phyloP scores from a whole-genome alignment of 1,140 invertebrate species.

The Drosophila kohkoa region DNA sequence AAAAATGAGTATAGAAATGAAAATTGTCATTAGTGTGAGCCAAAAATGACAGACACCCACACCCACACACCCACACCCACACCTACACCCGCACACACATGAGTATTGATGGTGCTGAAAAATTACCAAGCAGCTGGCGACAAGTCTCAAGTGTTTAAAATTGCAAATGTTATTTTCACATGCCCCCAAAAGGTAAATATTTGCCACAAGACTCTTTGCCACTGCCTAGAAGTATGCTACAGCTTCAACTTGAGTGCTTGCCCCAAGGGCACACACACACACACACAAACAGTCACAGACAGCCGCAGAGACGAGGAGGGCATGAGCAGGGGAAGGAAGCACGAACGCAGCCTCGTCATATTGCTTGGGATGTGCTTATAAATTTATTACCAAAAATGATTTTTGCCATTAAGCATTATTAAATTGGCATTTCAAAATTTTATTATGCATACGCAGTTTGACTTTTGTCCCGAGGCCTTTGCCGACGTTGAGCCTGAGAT shows the following conservation, averaged over 20 bases:
- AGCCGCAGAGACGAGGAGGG: neutral
- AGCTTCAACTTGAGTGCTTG: constrained; percentile 54
- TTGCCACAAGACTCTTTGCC: constrained; percentile 60
- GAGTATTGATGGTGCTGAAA: constrained; percentile 41
- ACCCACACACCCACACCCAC: constrained; percentile 21
- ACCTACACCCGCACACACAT: constrained; percentile 7
- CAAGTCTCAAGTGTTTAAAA: constrained; percentile 80
- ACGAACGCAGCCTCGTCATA: constrained; percentile 4
- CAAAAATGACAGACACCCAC: constrained; percentile 47
- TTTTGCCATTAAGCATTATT: constrained; percentile 80
- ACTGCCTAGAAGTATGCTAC: constrained; percentile 46
- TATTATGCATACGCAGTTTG: constrained; percentile 56
- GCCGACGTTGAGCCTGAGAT: neutral
- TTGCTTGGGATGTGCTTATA: constrained; percentile 60
- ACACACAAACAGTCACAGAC: neutral
- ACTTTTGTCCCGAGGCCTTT: constrained; percentile 47
- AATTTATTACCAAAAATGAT: constrained; percentile 82
- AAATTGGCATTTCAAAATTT: constrained; percentile 76
- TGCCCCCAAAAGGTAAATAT: constrained; percentile 76
- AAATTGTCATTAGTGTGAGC: constrained; percentile 73
- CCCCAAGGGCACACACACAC: constrained; percentile 34
- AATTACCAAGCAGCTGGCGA: constrained; percentile 50
- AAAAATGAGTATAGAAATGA: constrained; percentile 49
- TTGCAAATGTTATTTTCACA: constrained; percentile 82
- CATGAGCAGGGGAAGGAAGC: neutral